Evolutionary conservation across 2,797 vertebrate species (phyloP), one percentile per base, ranked within the genome.

Genomic region (Anguilla marmorata): DNA sequence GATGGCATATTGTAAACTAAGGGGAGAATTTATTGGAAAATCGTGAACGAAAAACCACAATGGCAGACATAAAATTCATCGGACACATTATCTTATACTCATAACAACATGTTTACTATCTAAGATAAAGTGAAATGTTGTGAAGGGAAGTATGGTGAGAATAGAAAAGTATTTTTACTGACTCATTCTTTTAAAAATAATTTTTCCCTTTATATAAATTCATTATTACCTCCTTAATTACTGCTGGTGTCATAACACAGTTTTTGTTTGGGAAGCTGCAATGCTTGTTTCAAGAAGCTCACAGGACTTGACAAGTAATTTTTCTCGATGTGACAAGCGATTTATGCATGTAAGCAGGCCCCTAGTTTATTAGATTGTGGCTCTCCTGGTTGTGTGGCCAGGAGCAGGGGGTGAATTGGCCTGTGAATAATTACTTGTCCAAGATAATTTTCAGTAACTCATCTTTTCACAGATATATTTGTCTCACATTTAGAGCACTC

Each of bases 241-340:
- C 3, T 66, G n/a, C 24, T 66, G 63, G 5, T 41, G 74, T 79
- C 33, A 79, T 37, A 30, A 16, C 27, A 16, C 16, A 7, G n/a
- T 5, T 79, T 45, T 45, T 74, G 27, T 3, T 79, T 37, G 19
- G 19, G 19, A 45, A 19, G 74, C 33, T 41, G 5, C 74, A 1
- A 33, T 11, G 11, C 69, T 79, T 24, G 16, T 41, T 21, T 33
- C 74, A 79, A 79, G 41, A 19, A 21, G 24, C n/a, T n/a, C 6
- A 41, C 30, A 37, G 72, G 33, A 41, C 24, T 69, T 24, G 8
- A 69, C 66, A 69, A n/a, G 66, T 69, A 69, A 69, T 69, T 3
- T 92, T 93, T 93, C 86, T 90, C 89, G 92, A 92, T 89, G 89
- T 93, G 92, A 85, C 74, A 30, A 87, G 3, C 37, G 19, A 74